Percentiles rank a stretch among this genome's conserved stretches.
Conservation (phyloP, 1,140 invertebrate species). For the Batillaria attramentaria region DNA sequence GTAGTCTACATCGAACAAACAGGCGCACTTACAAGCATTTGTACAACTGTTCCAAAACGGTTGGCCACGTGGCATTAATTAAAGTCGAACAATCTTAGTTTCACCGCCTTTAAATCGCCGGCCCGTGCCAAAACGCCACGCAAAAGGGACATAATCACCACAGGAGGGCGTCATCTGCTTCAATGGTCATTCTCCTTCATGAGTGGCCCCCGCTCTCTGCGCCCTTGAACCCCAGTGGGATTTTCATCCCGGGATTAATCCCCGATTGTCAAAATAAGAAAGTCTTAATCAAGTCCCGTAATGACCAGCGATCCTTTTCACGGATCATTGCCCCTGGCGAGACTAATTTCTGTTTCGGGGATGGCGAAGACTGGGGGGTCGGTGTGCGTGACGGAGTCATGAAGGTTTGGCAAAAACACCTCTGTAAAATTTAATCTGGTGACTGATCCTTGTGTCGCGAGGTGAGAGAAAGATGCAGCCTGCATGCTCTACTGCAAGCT, state of each 20-base stretch:
- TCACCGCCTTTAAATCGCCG: background rate
- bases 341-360: too few relatives aligned
- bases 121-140: too few relatives aligned
- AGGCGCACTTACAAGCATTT: background rate
- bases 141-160: too few relatives aligned
- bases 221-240: background rate
- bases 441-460: too few relatives aligned
- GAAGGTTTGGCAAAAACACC: too few relatives aligned
- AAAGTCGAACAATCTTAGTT: background rate
- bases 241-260: conserved; percentile 5
- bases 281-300: conserved; percentile 18
- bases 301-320: background rate
- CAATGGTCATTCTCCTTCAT: background rate
- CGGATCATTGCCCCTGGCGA: background rate
- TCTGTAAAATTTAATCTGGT: too few relatives aligned
- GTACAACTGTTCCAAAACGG: background rate
- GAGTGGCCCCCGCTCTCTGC: background rate
- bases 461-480: too few relatives aligned
- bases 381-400: too few relatives aligned
- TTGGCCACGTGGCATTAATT: background rate
- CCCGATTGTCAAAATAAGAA: conserved; percentile 3
- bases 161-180: too few relatives aligned
- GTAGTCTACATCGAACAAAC: too few relatives aligned
- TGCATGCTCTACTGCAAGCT: too few relatives aligned
- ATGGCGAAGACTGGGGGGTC: too few relatives aligned